Evolutionary conservation across 2,797 vertebrate species (phyloP), one percentile per base, ranked within the genome.

Genomic region (Moxostoma hubbsi): DNA sequence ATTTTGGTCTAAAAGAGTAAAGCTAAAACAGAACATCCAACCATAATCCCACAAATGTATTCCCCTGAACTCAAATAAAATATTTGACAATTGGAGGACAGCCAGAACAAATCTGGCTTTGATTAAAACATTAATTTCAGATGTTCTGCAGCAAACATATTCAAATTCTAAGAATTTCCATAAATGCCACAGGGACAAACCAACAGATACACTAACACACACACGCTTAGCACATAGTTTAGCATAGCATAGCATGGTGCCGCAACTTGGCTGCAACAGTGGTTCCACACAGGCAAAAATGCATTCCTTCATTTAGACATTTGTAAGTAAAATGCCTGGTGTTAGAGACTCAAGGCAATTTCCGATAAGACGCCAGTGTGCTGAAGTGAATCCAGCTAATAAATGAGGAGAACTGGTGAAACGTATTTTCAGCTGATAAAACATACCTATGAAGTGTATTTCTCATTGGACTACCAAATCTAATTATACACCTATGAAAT

Each of bases 301-400:
- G 94, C 93, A 94, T 36, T 36, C 91, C 83, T 82, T 90, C 91
- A 94, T 92, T 95, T 93, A 90, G 89, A 90, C 85, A 85, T 86
- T 91, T 87, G 84, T 86, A 88, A 92, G 90, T 87, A 86, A 89
- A 90, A 92, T 82, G 86, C 82, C 87, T 86, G 90, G 86, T 85
- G 90, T 90, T 92, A 89, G 89, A 83, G 80, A 91, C 92, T 94
- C 88, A 88, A 71, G 90, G 89, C 91, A 91, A 93, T 95, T 94
- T 93, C 89, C 88, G 93, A 95, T 94, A 93, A 93, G 94, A 90
- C 88, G 83, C 82, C 80, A 82, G 91, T 89, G 90, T 91, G 91
- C 89, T 90, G 86, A 91, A 93, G 91, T 93, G 93, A 95, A 94
- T 93, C 93, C 91, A 93, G 88, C 92, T 92, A 93, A 91, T 81